phyloP scores from a whole-genome alignment of 2,888 invertebrate genomes.

The Crepidodera aurea region DNA sequence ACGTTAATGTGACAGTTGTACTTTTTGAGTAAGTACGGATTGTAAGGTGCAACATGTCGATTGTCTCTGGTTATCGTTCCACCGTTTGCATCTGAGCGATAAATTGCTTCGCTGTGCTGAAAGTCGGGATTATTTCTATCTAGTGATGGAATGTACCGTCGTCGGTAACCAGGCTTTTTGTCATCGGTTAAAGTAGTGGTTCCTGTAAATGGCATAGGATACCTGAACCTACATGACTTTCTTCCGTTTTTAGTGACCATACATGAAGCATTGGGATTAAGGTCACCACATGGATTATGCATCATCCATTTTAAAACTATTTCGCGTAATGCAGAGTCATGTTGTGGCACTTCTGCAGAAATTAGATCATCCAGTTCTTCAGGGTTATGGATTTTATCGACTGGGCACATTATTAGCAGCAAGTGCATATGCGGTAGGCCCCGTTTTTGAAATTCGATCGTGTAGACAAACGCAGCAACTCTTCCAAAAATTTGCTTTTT shows the following conservation, averaged over 20 bases:
- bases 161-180: too few relatives aligned
- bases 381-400: neutral
- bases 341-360: neutral
- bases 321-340: neutral
- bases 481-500: slow-evolving; percentile 21
- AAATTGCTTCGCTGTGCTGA: neutral
- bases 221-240: neutral
- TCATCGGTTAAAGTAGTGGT: too few relatives aligned
- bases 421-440: slow-evolving; percentile 26
- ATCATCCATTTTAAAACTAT: neutral
- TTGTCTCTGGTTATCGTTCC: neutral
- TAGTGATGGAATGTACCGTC: too few relatives aligned
- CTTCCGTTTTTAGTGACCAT: neutral
- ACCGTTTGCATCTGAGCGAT: neutral
- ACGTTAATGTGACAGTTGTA: neutral
- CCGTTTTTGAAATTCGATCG: slow-evolving; percentile 28
- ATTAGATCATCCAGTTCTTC: neutral
- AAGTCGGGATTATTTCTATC: too few relatives aligned
- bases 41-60: neutral
- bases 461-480: slow-evolving; percentile 6
- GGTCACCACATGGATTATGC: neutral
- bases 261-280: neutral
- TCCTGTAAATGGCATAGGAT: too few relatives aligned
- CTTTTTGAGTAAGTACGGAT: neutral
- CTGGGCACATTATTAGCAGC: neutral